A percentile compares a stretch with the other conserved stretches of the same genome.
Conservation (phyloP, 2,888 invertebrate genomes). For the Entomobrya proxima region DNA sequence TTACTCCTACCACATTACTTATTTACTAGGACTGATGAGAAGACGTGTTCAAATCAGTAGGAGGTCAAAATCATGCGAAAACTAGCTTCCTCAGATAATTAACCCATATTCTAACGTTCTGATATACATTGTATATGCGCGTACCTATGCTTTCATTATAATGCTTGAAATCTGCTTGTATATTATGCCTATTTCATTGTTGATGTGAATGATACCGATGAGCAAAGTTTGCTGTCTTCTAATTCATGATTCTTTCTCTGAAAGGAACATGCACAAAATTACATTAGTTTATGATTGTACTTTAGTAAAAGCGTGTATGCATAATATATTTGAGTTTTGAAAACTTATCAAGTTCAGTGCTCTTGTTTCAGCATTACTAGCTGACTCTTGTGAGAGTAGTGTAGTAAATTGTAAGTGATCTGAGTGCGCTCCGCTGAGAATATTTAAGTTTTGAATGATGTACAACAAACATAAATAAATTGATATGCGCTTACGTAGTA, state of each 20-base stretch:
- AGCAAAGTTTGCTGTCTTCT: slow-evolving; percentile 6
- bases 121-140: neutral
- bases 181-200: slow-evolving; percentile 23
- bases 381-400: slow-evolving; percentile 15
- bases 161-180: neutral
- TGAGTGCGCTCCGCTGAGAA: slow-evolving; percentile 50
- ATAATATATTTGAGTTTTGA: slow-evolving; percentile 3
- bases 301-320: neutral
- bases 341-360: slow-evolving; percentile 28
- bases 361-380: slow-evolving; percentile 33
- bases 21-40: slow-evolving; percentile 64
- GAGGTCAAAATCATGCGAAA: slow-evolving; percentile 75
- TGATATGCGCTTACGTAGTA: neutral
- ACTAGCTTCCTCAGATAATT: slow-evolving; percentile 75
- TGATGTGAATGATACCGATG: no score
- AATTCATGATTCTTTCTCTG: slow-evolving; percentile 16
- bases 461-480: slow-evolving; percentile 46
- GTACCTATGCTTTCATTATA: slow-evolving; percentile 39
- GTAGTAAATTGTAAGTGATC: slow-evolving; percentile 57
- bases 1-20: slow-evolving; percentile 31
- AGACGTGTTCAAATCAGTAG: slow-evolving; percentile 74
- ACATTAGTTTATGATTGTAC: slow-evolving; percentile 14
- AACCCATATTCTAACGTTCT: slow-evolving; percentile 74
- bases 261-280: slow-evolving; percentile 23
- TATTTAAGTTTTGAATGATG: slow-evolving; percentile 56